Evolutionary conservation across 2,888 invertebrate genomes (phyloP), one percentile per base, ranked within the genome.

Genomic region (Ophion costatus): DNA sequence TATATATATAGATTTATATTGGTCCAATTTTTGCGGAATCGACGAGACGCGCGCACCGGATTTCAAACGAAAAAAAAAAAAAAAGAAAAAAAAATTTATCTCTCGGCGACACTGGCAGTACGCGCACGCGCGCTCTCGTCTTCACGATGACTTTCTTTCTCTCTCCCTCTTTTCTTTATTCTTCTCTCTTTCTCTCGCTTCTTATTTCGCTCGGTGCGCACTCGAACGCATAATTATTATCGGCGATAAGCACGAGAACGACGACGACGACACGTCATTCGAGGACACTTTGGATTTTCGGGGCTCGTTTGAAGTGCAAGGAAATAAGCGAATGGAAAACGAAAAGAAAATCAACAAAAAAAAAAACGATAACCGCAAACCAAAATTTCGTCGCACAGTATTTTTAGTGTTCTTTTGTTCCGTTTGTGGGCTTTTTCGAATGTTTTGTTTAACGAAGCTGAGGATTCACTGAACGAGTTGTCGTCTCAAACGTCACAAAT

Each of bases 211-310:
- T 79, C 42, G 70, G 59, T 71, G 56, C 42, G 61, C 29, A 51
- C 79, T 79, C 70, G 29, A 51, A 85, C 51, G 79, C 82, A 85
- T 85, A 85, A 82, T 79, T 82, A 85, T 79, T 79, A 77, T 74
- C 80, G 82, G 14, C 78, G 81, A 78, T 63, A 56, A 81, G 57
- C 56, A 73, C 74, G 78, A 82, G 57, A 20, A 57, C 57, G 57
- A 57, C 57, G 57, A 57, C 79, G 81, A 81, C 75, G 79, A 70
- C 57, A 69, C 56, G 69, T 51, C 78, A 83, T 83, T 75, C 78
- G 70, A 38, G 42, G 42, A 63, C 64, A 64, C 63, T 71, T 80
- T 38, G 10, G 38, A 70, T 22, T 29, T 42, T 22, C 17, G 20
- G 0, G 22, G 6, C 38, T 56, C 17, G 22, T 4, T 14, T 11